phyloP scores from a whole-genome alignment of 1,140 invertebrate species.

The Lasioglossum baleicum region DNA sequence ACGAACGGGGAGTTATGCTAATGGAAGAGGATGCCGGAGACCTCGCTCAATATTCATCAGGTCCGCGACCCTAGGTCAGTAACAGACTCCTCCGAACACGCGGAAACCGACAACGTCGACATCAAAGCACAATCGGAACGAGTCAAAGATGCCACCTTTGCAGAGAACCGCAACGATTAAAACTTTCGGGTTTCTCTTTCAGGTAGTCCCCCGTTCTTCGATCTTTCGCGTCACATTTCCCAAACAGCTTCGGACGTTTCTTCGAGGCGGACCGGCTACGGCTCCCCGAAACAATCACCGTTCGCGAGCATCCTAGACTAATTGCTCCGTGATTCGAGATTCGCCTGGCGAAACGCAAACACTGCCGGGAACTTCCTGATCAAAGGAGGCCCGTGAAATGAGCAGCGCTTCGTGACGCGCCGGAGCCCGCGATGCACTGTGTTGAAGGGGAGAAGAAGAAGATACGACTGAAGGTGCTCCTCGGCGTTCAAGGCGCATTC shows the following conservation, averaged over 20 bases:
- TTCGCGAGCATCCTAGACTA: background rate
- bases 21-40: background rate
- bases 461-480: constrained; percentile 70
- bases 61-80: constrained; percentile 49
- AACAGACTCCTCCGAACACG: background rate
- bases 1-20: background rate
- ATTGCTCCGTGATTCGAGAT: background rate
- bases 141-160: background rate
- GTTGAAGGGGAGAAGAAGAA: constrained; percentile 67
- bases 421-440: constrained; percentile 45
- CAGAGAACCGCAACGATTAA: no score
- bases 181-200: no score
- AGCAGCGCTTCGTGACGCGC: background rate
- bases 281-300: background rate
- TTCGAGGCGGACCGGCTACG: background rate
- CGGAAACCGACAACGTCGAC: background rate
- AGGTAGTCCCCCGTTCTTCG: background rate
- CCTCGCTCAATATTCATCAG: constrained; percentile 49
- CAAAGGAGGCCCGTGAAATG: constrained; percentile 18
- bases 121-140: background rate
- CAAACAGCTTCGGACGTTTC: background rate
- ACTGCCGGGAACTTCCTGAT: background rate
- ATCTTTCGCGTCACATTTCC: background rate
- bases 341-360: background rate
- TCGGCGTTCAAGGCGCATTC: constrained; percentile 64